phyloP scores from a whole-genome alignment of 2,113 vertebrate genomes.

The Mystacornis crossleyi region DNA sequence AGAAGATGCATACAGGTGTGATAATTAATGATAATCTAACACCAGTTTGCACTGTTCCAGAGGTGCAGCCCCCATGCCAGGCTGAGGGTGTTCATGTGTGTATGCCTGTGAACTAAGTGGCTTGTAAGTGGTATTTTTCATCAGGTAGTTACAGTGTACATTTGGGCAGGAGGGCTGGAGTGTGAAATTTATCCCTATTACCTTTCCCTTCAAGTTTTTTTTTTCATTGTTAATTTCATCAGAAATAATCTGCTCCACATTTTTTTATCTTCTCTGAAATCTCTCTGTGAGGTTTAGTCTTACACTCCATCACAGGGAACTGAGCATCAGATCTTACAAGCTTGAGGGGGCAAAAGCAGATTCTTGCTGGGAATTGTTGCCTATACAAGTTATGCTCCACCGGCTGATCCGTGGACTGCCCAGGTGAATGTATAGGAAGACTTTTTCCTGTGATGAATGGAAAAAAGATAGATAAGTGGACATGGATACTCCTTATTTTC shows the following conservation, averaged over 20 bases:
- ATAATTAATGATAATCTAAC: background rate
- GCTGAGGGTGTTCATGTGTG: background rate
- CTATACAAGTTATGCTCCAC: background rate
- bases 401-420: background rate
- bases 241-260: background rate
- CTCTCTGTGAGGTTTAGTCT: background rate
- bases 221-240: background rate
- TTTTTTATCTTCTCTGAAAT: background rate
- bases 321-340: background rate
- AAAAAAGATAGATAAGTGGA: background rate
- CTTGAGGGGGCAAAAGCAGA: background rate
- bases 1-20: background rate
- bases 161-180: background rate
- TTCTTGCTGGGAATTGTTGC: background rate
- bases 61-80: rapidly evolving
- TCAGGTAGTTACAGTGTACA: background rate
- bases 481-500: background rate
- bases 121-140: background rate
- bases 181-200: background rate
- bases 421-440: background rate
- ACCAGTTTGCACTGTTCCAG: background rate
- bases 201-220: background rate
- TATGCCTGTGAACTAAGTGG: background rate
- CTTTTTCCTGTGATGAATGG: background rate
- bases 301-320: background rate